These are phyloP conservation scores for Podarcis raffonei DNA, from an alignment of 2,113 vertebrate species.

Conservation along the genomic window DNA sequence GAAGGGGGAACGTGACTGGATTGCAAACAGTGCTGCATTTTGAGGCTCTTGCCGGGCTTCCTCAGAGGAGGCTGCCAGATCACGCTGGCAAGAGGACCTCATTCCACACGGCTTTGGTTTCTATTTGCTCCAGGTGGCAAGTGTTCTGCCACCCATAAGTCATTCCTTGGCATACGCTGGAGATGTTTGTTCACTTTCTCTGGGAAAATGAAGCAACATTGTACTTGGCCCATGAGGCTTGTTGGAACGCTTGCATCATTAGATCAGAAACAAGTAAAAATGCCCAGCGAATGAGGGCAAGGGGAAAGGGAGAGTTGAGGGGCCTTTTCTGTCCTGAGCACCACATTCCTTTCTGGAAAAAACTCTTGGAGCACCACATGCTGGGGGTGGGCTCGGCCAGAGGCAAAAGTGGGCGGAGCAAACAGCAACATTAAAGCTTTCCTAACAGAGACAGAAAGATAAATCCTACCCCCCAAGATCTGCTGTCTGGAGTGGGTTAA, in stretches of 20 bases:
- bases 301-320: neutral
- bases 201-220: conserved; percentile 62
- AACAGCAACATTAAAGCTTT: too few relatives aligned
- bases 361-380: too few relatives aligned
- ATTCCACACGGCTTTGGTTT: conserved; percentile 45
- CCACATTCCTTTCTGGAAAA: too few relatives aligned
- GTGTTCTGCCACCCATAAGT: conserved; percentile 39
- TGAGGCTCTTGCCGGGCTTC: conserved; percentile 21
- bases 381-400: too few relatives aligned
- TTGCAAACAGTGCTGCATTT: conserved; percentile 1
- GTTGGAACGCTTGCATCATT: conserved; percentile 20
- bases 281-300: neutral
- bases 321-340: too few relatives aligned
- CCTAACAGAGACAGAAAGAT: too few relatives aligned
- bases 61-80: conserved; percentile 17
- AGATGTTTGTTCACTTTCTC: conserved; percentile 48
- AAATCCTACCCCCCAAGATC: too few relatives aligned
- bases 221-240: conserved; percentile 21
- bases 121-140: conserved; percentile 50
- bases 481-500: too few relatives aligned
- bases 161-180: conserved; percentile 27
- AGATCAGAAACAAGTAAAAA: neutral
- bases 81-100: conserved; percentile 12
- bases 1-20: neutral
- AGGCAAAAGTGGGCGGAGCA: too few relatives aligned